Conservation (phyloP, 2,888 invertebrate genomes). For the Odontomyia ornata region DNA sequence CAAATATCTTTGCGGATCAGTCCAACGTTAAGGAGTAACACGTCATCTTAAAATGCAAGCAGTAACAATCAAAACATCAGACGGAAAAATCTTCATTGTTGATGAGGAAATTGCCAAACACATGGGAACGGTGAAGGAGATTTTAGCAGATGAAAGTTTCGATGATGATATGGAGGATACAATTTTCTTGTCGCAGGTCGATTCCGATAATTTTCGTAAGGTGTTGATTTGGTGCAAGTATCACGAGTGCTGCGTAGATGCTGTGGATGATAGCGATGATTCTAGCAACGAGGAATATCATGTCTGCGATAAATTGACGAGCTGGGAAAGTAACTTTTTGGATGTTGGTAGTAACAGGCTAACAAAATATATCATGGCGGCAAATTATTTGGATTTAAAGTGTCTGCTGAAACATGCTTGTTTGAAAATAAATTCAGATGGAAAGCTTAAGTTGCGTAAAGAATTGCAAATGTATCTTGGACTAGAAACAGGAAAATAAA, state of each 20-base stretch:
- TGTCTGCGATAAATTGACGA: no score
- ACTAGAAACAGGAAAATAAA: not conserved
- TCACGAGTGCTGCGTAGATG: not conserved
- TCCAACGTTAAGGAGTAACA: no score
- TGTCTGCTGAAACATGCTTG: slow-evolving; percentile 2
- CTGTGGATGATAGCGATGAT: not conserved
- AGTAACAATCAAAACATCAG: no score
- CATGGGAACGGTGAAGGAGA: not conserved
- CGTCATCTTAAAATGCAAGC: no score
- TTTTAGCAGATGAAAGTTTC: not conserved
- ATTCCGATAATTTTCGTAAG: not conserved
- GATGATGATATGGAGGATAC: not conserved
- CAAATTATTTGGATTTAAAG: not conserved
- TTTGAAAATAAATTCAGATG: not conserved
- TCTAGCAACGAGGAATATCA: no score
- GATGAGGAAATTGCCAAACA: no score
- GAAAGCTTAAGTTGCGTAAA: not conserved
- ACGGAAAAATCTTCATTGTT: no score
- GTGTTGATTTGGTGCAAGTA: slow-evolving; percentile 10
- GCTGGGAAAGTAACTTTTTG: not conserved
- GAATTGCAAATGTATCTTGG: not conserved
- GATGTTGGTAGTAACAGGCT: not conserved
- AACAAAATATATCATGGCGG: not conserved
- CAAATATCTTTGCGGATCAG: no score
- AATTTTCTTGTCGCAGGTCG: not conserved